Conservation (phyloP, 2,797 vertebrate species). For the Benthosema pterotum region DNA sequence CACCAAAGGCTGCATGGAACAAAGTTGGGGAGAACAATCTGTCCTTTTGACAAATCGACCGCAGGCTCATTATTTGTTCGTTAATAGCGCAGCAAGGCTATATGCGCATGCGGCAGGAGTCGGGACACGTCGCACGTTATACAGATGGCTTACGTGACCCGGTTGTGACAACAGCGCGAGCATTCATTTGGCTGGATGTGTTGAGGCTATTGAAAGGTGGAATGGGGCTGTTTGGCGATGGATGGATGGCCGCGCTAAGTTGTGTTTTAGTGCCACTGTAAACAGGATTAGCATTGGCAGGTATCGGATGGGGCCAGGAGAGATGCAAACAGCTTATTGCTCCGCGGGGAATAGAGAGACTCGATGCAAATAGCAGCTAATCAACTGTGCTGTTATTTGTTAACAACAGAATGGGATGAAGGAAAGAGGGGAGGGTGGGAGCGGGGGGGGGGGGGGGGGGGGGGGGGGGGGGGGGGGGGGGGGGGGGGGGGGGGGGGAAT, state of each 20-base stretch:
- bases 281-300: slow-evolving; percentile 81
- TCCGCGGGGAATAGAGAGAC: slow-evolving; percentile 37
- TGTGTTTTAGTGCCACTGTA: slow-evolving; percentile 72
- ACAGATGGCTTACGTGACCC: slow-evolving; percentile 51
- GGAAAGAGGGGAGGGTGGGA: background rate
- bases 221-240: slow-evolving; percentile 56
- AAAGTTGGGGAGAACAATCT: slow-evolving; percentile 26
- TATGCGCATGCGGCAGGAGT: background rate
- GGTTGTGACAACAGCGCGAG: slow-evolving; percentile 30
- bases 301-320: slow-evolving; percentile 50
- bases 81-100: slow-evolving; percentile 22
- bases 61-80: slow-evolving; percentile 52
- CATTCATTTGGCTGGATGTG: slow-evolving; percentile 51
- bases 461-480: background rate
- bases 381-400: slow-evolving; percentile 65
- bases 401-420: slow-evolving; percentile 50
- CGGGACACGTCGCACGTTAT: too few species aligned
- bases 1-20: too few species aligned
- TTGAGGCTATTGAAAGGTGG: slow-evolving; percentile 69
- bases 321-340: slow-evolving; percentile 62
- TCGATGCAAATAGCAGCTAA: slow-evolving; percentile 76
- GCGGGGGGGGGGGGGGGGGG: too few species aligned
- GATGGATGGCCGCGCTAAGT: slow-evolving; percentile 59
- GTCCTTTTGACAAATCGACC: slow-evolving; percentile 29
- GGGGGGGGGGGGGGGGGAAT: slow-evolving; percentile 46